Conservation (phyloP, 2,888 invertebrate genomes). For the Hemithea aestivaria region DNA sequence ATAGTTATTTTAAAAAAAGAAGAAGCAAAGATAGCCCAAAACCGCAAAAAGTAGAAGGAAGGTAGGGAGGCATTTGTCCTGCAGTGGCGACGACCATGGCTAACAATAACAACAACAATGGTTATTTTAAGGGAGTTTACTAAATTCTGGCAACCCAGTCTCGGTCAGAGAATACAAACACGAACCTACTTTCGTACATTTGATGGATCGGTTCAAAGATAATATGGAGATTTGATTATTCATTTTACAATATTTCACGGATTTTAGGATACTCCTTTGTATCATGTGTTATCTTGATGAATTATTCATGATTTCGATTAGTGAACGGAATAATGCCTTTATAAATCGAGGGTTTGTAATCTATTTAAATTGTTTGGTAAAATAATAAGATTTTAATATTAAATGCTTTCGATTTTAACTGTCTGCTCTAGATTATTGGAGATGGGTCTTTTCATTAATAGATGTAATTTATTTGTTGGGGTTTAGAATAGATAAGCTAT, state of each 20-base stretch:
- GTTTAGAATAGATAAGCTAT: no score
- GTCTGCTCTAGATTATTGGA: no score
- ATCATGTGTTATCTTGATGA: constrained; percentile 20
- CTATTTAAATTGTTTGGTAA: constrained; percentile 2
- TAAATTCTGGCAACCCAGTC: constrained; percentile 2
- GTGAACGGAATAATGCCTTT: constrained; percentile 10
- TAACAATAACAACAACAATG: background rate
- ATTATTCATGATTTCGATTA: constrained; percentile 21
- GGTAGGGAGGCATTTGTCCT: no score
- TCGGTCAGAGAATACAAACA: constrained; percentile 34
- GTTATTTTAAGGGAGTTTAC: constrained; percentile 1
- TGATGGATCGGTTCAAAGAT: constrained; percentile 63
- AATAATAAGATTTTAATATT: constrained; percentile 1
- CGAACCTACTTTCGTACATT: constrained; percentile 27
- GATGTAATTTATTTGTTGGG: no score
- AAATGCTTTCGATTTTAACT: no score
- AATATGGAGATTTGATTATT: constrained; percentile 39
- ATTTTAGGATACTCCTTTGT: constrained; percentile 24
- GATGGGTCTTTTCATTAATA: no score
- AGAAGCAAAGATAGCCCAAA: no score
- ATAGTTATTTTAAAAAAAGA: no score
- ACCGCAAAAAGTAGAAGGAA: no score
- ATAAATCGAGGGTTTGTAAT: constrained; percentile 1
- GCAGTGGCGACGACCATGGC: no score
- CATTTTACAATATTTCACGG: constrained; percentile 29